Evolutionary conservation across 2,113 vertebrate species (phyloP).

Genomic region (Collichthys lucidus): DNA sequence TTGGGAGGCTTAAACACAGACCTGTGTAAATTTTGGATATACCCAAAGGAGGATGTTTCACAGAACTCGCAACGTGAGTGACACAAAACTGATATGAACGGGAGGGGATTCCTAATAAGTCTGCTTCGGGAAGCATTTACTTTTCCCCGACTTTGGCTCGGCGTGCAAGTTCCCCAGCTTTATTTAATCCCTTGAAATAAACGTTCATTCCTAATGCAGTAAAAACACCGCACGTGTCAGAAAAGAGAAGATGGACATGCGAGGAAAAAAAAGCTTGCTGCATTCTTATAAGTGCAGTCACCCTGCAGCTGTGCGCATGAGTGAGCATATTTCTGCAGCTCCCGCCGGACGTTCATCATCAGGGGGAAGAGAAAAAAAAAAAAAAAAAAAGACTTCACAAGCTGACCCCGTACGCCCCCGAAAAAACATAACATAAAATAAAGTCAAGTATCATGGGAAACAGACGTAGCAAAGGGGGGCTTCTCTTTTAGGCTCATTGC

Average conservation of each 20-base stretch:
- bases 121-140: neutral
- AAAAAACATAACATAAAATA: neutral
- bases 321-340: constrained; percentile 49
- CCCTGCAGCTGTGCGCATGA: constrained; percentile 57
- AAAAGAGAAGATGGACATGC: constrained; percentile 16
- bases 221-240: neutral
- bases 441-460: constrained; percentile 48
- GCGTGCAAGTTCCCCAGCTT: constrained; percentile 1
- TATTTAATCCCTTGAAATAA: constrained; percentile 18
- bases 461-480: neutral
- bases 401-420: neutral
- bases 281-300: constrained; percentile 23
- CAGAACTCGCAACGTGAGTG: constrained; percentile 26
- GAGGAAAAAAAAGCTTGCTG: neutral
- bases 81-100: constrained; percentile 49
- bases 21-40: constrained; percentile 50
- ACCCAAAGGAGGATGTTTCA: constrained; percentile 54
- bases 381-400: constrained; percentile 21
- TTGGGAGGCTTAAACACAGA: constrained; percentile 69
- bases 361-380: neutral
- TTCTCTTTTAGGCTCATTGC: constrained; percentile 30
- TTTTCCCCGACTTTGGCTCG: neutral
- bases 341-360: neutral
- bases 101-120: constrained; percentile 43
- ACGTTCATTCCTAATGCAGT: constrained; percentile 14